Evolutionary conservation across 2,113 vertebrate genomes (phyloP).

Genomic region (Megaleporinus macrocephalus): DNA sequence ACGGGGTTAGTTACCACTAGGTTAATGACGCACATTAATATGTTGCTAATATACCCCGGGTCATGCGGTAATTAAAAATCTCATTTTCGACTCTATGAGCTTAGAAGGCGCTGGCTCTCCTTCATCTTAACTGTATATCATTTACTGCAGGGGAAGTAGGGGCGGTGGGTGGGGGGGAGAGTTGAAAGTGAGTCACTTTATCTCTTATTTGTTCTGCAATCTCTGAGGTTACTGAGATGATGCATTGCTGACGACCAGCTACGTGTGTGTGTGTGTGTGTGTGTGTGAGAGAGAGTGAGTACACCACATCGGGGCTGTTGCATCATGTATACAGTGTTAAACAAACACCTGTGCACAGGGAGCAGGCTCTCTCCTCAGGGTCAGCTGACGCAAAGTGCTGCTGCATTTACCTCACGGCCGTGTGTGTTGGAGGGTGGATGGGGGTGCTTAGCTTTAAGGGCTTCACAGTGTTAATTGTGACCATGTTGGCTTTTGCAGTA

Average conservation of each 20-base stretch:
- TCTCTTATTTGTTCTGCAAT: constrained; percentile 25
- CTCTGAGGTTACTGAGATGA: constrained; percentile 21
- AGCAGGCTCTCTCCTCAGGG: constrained; percentile 75
- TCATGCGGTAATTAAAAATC: constrained; percentile 87
- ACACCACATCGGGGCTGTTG: constrained; percentile 67
- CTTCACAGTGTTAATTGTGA: not conserved
- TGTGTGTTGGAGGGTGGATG: constrained; percentile 21
- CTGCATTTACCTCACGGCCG: constrained; percentile 69
- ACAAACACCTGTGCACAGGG: constrained; percentile 70
- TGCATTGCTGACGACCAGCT: constrained; percentile 4
- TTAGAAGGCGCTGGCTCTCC: constrained; percentile 74
- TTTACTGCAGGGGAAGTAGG: constrained; percentile 20
- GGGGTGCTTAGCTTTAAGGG: not conserved
- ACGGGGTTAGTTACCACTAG: constrained; percentile 84
- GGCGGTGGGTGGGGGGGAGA: not conserved
- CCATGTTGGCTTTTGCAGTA: not conserved
- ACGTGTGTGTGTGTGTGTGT: constrained; percentile 26
- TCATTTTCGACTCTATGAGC: constrained; percentile 76
- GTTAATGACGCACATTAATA: constrained; percentile 87
- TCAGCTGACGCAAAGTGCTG: constrained; percentile 81
- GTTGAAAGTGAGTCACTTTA: not conserved
- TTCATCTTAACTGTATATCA: constrained; percentile 65
- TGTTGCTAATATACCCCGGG: constrained; percentile 82
- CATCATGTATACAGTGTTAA: constrained; percentile 66
- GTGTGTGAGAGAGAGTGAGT: constrained; percentile 46